A percentile compares a stretch with the other conserved stretches of the same genome.
phyloP scores from a whole-genome alignment of 2,797 vertebrate species.

The Cossypha dichroa region DNA sequence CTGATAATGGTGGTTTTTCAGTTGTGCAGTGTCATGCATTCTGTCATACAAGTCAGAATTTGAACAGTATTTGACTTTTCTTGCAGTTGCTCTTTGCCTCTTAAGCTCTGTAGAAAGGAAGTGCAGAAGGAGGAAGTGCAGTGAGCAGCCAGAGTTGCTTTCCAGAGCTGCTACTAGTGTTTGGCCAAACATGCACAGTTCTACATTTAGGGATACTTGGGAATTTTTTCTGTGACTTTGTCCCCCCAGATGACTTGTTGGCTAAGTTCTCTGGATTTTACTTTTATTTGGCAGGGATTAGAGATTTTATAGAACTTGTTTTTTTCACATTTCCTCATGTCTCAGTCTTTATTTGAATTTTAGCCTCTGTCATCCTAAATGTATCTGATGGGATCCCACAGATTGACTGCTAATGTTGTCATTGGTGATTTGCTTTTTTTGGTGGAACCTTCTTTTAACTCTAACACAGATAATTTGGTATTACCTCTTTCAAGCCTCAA shows the following conservation, averaged over 20 bases:
- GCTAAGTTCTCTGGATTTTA: background rate
- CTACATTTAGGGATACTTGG: background rate
- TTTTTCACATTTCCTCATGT: background rate
- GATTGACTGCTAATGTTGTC: background rate
- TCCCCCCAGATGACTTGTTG: background rate
- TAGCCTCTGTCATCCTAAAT: background rate
- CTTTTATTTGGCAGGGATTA: background rate
- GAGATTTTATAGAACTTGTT: accelerated
- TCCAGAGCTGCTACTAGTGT: background rate
- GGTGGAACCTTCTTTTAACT: background rate
- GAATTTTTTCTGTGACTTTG: background rate
- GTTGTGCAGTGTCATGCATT: accelerated
- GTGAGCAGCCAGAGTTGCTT: background rate
- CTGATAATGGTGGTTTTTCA: background rate
- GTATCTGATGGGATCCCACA: background rate
- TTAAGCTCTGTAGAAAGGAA: background rate
- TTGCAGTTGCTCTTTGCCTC: background rate
- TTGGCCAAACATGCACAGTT: background rate
- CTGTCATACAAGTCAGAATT: background rate
- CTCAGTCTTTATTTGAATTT: background rate
- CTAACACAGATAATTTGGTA: background rate
- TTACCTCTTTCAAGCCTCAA: background rate
- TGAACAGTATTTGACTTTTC: background rate
- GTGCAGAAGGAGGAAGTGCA: background rate
- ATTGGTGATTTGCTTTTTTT: background rate